Percentiles rank a stretch among this genome's conserved stretches.
These are phyloP conservation scores for Tiaroga cobitis DNA, from an alignment of 2,797 vertebrate species.

Conservation along the genomic window DNA sequence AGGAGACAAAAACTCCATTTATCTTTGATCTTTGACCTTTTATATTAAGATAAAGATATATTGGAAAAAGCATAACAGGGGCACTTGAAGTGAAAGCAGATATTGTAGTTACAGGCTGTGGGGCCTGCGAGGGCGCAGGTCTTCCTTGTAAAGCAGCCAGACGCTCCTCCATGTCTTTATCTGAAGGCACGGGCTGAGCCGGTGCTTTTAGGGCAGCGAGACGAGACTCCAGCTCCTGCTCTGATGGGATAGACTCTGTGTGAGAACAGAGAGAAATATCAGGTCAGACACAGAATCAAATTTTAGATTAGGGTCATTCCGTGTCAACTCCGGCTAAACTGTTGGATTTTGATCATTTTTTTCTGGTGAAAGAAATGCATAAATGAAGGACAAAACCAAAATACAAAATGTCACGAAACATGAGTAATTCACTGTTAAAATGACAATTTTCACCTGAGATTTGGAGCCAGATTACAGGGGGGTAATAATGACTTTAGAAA, in stretches of 20 bases:
- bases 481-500: too few relatives aligned
- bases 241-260: slow-evolving; percentile 86
- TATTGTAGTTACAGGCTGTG: slow-evolving; percentile 74
- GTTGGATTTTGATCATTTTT: too few relatives aligned
- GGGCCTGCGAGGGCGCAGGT: slow-evolving; percentile 75
- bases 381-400: too few relatives aligned
- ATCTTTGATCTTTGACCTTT: not conserved
- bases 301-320: too few relatives aligned
- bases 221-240: slow-evolving; percentile 90
- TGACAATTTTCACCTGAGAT: too few relatives aligned
- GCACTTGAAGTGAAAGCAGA: not conserved
- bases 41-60: not conserved
- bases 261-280: not conserved
- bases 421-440: too few relatives aligned
- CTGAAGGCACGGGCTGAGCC: slow-evolving; percentile 78
- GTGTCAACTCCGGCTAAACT: too few relatives aligned
- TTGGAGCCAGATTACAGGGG: too few relatives aligned
- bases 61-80: not conserved
- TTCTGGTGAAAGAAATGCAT: too few relatives aligned
- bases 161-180: slow-evolving; percentile 87
- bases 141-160: slow-evolving; percentile 86
- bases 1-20: not conserved
- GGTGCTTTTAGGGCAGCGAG: slow-evolving; percentile 85
- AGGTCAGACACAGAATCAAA: not conserved
- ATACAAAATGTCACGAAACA: too few relatives aligned